Base-by-base conservation (phyloP, 1,140 invertebrate species). In the Pseudachorutes palmiensis region DNA sequence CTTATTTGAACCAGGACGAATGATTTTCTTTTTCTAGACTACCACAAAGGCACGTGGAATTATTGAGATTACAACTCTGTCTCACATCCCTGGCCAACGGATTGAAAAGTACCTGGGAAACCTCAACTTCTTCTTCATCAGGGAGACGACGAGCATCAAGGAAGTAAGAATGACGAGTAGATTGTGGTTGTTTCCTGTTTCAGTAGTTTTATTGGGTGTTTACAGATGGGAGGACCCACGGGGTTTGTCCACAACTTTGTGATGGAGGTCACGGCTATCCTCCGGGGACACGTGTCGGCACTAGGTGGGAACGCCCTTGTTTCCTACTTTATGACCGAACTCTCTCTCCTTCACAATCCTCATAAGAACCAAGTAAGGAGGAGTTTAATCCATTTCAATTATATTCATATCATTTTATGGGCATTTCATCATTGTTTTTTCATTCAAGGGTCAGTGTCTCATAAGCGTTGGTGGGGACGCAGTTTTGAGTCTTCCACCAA, bases 251-350 rank as follows among this genome's bases (percentile, higher is more conserved):
- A 97, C 75, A 90, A 88, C 68, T 96, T 97, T 78, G 84, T 96
- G 12, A 90, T 89, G 12, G 94, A 98, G 82, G 87, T 89, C 24
- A 77, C 96, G 73, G 91, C 92, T 0, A 93, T 97, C 69, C 89
- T 93, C 14, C 82, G 94, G 58, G 91, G 93, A 19, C 93, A 97
- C 78, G 91, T 96, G 5, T 86, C 90, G 0, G 90, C 92, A 12
- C 79, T 97, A n/a, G 93, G 94, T 33, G 94, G 94, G 14, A 97
- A 98, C 81, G 93, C 92, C 0, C 87, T 98, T 82, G 88, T 95
- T 0, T 88, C 92, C 0, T 96, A 93, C 79, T 93, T 92, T 76
- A 88, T 97, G 84, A 91, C 87, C 2, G 90, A 97, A 79, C 88
- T 91, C 73, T 86, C 94, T 69, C 80, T 98, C 24, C 83, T 91